These are phyloP conservation scores for Dendrocincla tyrannina DNA, from an alignment of 2,797 vertebrate species.

Conservation along the genomic window DNA sequence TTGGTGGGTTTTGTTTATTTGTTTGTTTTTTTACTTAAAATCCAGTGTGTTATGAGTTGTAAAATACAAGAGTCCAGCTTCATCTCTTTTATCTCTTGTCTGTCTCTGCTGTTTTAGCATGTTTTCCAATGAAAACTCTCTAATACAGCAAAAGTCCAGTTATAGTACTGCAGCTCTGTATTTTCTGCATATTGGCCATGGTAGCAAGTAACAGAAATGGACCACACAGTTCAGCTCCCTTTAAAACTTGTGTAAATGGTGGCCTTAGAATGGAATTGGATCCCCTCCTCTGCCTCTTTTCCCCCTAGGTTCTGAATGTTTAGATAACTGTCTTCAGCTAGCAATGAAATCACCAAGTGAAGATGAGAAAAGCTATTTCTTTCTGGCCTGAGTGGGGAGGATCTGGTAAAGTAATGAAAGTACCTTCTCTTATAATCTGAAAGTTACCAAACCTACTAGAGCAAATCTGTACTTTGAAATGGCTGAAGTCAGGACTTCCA, in stretches of 20 bases:
- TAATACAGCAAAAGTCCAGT: neutral
- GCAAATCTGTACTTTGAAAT: neutral
- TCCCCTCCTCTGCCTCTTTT: accelerated
- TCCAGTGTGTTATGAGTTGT: neutral
- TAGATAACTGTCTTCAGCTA: neutral
- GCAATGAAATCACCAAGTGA: neutral
- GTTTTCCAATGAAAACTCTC: neutral
- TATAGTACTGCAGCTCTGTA: neutral
- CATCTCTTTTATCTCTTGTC: neutral
- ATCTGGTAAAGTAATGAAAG: neutral
- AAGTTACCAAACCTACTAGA: neutral
- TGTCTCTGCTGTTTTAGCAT: neutral
- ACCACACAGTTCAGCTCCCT: neutral
- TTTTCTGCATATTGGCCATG: neutral
- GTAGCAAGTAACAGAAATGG: neutral
- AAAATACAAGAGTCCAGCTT: neutral
- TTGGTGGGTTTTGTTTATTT: too few species aligned
- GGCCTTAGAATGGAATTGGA: neutral
- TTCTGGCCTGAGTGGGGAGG: neutral
- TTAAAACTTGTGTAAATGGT: neutral
- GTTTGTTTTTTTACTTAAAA: neutral
- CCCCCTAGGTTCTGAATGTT: accelerated
- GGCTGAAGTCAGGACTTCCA: neutral
- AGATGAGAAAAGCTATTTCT: neutral
- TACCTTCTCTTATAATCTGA: neutral